Base-by-base conservation (phyloP, 2,888 invertebrate species). In the Leucophenga maculata region DNA sequence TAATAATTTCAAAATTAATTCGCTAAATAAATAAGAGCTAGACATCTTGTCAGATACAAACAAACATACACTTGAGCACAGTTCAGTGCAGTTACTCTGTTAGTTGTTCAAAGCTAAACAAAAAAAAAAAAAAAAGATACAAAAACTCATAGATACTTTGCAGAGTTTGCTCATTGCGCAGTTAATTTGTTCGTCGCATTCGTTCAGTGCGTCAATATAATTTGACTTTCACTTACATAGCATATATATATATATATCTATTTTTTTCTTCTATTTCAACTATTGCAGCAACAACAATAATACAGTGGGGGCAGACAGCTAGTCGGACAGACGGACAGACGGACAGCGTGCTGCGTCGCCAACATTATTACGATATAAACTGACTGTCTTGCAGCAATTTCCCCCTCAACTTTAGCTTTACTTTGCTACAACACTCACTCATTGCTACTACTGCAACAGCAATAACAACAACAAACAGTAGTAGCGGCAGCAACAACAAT, bases 151-250 rank as follows among this genome's bases (percentile, higher is more conserved):
- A 52, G 39, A 32, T 65, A 65, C 65, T n/a, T 14, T 50, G 20
- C 62, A 65, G 65, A 4, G 77, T 74, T 72, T 76, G 77, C 84
- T 82, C 80, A 81, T 81, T 83, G 84, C 84, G 82, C 80, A 81
- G 80, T 81, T 82, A 81, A 81, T 81, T 81, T 83, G 84, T 81
- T 82, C 80, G 80, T 73, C 80, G 82, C 80, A 81, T 74, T 77
- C 77, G 74, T 76, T 81, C 80, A 81, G 84, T 83, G 80, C 84
- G 82, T 81, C 80, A 81, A 81, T 81, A 81, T 77, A 77, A 84
- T 81, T 81, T 81, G 80, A 81, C 80, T 81, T 81, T 81, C 80
- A 81, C 80, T 81, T 81, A 71, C 71, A 77, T 75, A 75, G 50
- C 6, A 50, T n/a, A 46, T 46, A 46, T 46, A 44, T 18, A 62